A percentile compares a stretch with the other conserved stretches of the same genome.
These are phyloP conservation scores for Strix occidentalis DNA, from an alignment of 2,797 vertebrate species.

Conservation along the genomic window DNA sequence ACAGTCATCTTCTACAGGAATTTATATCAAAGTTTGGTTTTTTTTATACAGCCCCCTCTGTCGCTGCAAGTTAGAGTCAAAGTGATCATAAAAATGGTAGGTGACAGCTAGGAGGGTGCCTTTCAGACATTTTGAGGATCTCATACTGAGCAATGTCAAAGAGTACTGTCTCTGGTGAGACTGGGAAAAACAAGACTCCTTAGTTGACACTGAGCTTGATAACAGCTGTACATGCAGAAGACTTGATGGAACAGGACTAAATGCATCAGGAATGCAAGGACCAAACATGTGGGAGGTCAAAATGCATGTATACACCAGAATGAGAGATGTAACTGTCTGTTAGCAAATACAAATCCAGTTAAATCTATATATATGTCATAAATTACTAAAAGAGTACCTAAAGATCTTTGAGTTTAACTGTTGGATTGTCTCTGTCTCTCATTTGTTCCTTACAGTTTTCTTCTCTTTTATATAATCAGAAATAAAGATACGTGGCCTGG, in stretches of 20 bases:
- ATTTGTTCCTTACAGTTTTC: neutral
- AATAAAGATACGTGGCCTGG: neutral
- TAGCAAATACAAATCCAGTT: neutral
- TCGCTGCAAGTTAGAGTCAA: neutral
- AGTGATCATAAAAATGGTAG: neutral
- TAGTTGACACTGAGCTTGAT: neutral
- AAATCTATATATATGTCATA: neutral
- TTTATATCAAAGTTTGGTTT: neutral
- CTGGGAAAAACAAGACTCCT: neutral
- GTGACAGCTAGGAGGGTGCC: neutral
- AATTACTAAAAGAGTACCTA: neutral
- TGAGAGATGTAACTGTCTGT: neutral
- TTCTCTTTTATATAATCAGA: neutral
- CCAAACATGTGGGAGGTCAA: neutral
- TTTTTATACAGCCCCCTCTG: neutral
- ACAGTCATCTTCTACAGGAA: neutral
- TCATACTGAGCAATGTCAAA: neutral
- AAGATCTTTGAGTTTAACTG: neutral
- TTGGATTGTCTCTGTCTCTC: neutral
- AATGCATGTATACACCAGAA: neutral
- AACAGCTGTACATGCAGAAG: neutral
- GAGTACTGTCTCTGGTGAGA: neutral
- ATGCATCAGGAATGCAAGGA: neutral
- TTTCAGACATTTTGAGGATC: neutral
- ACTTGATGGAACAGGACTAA: neutral